These are phyloP conservation scores for Aeoliscus strigatus DNA, from an alignment of 2,797 vertebrate species.

Conservation along the genomic window DNA sequence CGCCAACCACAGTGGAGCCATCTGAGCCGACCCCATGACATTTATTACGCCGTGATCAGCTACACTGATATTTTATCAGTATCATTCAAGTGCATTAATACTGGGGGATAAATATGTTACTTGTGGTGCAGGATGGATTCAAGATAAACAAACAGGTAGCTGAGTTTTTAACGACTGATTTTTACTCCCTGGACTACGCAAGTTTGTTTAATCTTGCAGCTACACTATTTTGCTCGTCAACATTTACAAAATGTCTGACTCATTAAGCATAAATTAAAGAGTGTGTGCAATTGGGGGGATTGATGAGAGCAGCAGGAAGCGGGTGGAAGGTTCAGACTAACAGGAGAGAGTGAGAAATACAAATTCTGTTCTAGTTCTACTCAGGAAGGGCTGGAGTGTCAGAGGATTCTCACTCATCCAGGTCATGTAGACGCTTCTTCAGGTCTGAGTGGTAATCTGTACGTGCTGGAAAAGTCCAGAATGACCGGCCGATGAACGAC, in stretches of 20 bases:
- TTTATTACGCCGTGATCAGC: constrained; percentile 16
- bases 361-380: constrained; percentile 4
- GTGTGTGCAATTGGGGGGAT: constrained; percentile 19
- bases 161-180: constrained; percentile 17
- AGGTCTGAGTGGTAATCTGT: too few relatives aligned
- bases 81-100: constrained; percentile 46
- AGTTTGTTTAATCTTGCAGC: constrained; percentile 12
- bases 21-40: constrained; percentile 18
- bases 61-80: constrained; percentile 33
- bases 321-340: constrained; percentile 14
- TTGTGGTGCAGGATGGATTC: constrained; percentile 18
- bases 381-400: constrained; percentile 21
- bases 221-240: constrained; percentile 16
- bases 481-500: too few relatives aligned
- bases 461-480: too few relatives aligned
- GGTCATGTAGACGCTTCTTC: too few relatives aligned
- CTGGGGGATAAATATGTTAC: constrained; percentile 24
- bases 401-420: too few relatives aligned
- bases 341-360: constrained; percentile 1
- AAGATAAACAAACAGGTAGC: constrained; percentile 15
- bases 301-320: constrained; percentile 17
- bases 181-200: constrained; percentile 9
- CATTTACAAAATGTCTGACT: constrained; percentile 8
- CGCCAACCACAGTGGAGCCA: constrained; percentile 34
- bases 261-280: constrained; percentile 17